phyloP scores from a whole-genome alignment of 2,113 vertebrate genomes.

The Phainopepla nitens region DNA sequence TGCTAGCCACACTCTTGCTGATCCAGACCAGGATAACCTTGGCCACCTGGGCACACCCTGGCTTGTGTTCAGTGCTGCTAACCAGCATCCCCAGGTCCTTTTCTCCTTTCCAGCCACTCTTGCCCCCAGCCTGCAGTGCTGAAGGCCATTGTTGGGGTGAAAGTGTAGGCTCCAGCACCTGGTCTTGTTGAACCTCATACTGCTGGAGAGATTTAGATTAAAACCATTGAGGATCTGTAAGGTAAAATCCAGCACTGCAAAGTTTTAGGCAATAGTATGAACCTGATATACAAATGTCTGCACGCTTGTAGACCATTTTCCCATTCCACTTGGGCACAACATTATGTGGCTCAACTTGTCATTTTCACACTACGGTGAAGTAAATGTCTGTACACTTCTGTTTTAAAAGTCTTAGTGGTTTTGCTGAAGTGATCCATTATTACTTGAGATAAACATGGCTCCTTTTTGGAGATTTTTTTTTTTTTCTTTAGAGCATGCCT shows the following conservation, averaged over 20 bases:
- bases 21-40: not conserved
- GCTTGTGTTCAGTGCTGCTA: accelerated
- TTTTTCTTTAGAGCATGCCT: not conserved
- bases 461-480: not conserved
- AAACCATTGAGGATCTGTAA: not conserved
- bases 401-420: not conserved
- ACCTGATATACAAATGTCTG: not conserved
- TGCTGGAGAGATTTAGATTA: not conserved
- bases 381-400: not conserved
- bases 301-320: not conserved
- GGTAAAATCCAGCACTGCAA: not conserved
- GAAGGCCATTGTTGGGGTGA: not conserved
- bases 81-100: not conserved
- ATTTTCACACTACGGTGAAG: not conserved
- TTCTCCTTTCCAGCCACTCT: not conserved
- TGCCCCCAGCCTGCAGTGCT: not conserved
- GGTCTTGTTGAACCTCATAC: not conserved
- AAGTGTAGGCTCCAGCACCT: not conserved
- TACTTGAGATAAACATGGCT: not conserved
- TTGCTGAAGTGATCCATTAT: not conserved
- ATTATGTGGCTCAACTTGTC: not conserved
- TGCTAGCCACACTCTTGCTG: not conserved
- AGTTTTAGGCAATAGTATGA: not conserved
- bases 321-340: not conserved
- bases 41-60: not conserved